These are phyloP conservation scores for Umimayanthus kanabou DNA, from an alignment of 92 coral and sea anemone genomes.

Conservation along the genomic window DNA sequence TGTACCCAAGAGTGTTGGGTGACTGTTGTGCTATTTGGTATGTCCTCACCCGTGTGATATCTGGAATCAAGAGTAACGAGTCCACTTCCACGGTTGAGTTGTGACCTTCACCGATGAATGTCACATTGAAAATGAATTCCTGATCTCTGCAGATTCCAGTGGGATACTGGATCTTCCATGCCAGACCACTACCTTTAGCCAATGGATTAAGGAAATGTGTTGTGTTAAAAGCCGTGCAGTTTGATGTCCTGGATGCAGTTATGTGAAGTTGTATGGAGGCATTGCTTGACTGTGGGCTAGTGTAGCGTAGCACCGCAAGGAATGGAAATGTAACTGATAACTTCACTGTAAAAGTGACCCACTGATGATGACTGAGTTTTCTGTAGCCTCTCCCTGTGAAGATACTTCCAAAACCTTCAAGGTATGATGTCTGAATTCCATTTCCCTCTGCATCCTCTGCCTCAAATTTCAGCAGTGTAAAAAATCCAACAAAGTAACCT, in stretches of 20 bases:
- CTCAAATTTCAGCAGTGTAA: constrained; percentile 68
- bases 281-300: constrained; percentile 40
- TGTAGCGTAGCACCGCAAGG: constrained; percentile 70
- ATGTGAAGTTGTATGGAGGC: constrained; percentile 49
- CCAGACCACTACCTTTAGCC: constrained; percentile 60
- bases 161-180: constrained; percentile 59
- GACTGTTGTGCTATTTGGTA: constrained; percentile 48
- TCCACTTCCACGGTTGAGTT: constrained; percentile 76
- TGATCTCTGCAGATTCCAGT: constrained; percentile 51
- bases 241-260: constrained; percentile 41
- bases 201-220: constrained; percentile 32
- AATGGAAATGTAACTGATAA: constrained; percentile 45
- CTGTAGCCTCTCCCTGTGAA: constrained; percentile 95
- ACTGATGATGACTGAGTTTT: constrained; percentile 55
- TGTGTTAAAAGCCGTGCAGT: constrained; percentile 53
- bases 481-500: constrained; percentile 70
- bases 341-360: constrained; percentile 59
- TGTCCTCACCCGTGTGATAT: constrained; percentile 52
- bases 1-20: constrained; percentile 62
- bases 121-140: constrained; percentile 68
- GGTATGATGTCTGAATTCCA: constrained; percentile 66
- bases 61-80: constrained; percentile 74
- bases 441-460: constrained; percentile 82
- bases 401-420: constrained; percentile 55
- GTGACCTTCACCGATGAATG: constrained; percentile 44